Conservation (phyloP, 1,140 invertebrate genomes). For the Dreissena polymorpha region DNA sequence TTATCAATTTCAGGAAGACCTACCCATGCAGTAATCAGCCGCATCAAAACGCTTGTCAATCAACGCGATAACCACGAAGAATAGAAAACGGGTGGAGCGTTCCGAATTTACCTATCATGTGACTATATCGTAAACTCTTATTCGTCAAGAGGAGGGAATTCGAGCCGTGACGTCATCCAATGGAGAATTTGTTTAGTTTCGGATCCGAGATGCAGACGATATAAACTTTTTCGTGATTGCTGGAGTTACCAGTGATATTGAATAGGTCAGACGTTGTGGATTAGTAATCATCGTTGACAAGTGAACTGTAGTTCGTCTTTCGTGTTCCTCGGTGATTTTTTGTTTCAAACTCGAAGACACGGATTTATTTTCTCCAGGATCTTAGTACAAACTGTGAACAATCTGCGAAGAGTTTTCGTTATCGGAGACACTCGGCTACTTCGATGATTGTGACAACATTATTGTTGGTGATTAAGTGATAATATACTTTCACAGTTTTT, state of each 20-base stretch:
- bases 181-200: slow-evolving; percentile 17
- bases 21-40: slow-evolving; percentile 25
- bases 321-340: background rate
- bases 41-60: slow-evolving; percentile 36
- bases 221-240: background rate
- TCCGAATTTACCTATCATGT: slow-evolving; percentile 8
- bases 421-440: background rate
- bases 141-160: slow-evolving; percentile 7
- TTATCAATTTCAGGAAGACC: slow-evolving; percentile 42
- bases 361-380: background rate
- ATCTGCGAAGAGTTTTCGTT: background rate
- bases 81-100: slow-evolving; percentile 10
- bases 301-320: background rate
- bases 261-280: slow-evolving; percentile 26
- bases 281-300: slow-evolving; percentile 36
- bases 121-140: background rate
- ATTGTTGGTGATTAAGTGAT: background rate
- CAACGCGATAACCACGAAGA: slow-evolving; percentile 28
- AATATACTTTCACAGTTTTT: slow-evolving; percentile 19
- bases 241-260: slow-evolving; percentile 18
- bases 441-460: background rate
- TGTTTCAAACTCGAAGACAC: background rate
- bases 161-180: slow-evolving; percentile 26
- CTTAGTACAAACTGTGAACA: background rate
- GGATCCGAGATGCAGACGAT: slow-evolving; percentile 20